phyloP scores from a whole-genome alignment of 1,140 invertebrate species.

The Cherax quadricarinatus region DNA sequence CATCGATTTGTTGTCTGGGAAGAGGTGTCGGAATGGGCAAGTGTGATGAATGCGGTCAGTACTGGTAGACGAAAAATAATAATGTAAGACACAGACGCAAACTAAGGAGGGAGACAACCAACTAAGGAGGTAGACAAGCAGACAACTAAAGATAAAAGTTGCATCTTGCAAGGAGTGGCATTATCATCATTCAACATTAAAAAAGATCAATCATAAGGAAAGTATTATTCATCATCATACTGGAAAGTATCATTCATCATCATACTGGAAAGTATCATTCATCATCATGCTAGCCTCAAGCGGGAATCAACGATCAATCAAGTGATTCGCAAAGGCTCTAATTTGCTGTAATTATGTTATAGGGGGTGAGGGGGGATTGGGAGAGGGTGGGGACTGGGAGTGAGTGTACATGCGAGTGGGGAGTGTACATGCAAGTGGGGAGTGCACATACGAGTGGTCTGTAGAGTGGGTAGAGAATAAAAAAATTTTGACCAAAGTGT shows the following conservation, averaged over 20 bases:
- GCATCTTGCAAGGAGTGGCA: not conserved
- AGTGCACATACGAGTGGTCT: too few species aligned
- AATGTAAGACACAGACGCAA: too few species aligned
- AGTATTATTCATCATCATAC: not conserved
- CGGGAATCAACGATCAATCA: not conserved
- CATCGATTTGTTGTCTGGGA: too few species aligned
- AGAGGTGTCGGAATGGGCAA: too few species aligned
- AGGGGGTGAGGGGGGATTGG: not conserved
- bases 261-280: not conserved
- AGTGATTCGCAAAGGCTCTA: not conserved
- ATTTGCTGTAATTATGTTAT: not conserved
- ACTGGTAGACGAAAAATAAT: too few species aligned
- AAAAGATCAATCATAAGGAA: not conserved
- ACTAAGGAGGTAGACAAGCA: too few species aligned
- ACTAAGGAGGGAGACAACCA: too few species aligned
- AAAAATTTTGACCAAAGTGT: too few species aligned
- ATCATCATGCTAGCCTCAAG: not conserved
- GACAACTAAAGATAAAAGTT: not conserved
- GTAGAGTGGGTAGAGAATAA: too few species aligned
- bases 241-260: not conserved
- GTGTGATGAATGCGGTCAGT: too few species aligned
- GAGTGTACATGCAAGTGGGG: not conserved
- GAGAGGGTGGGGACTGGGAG: not conserved
- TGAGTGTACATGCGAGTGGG: not conserved
- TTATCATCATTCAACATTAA: not conserved